Evolutionary conservation across 1,140 invertebrate genomes (phyloP), one percentile per base, ranked within the genome.

Genomic region (Conopomorpha cramerella): DNA sequence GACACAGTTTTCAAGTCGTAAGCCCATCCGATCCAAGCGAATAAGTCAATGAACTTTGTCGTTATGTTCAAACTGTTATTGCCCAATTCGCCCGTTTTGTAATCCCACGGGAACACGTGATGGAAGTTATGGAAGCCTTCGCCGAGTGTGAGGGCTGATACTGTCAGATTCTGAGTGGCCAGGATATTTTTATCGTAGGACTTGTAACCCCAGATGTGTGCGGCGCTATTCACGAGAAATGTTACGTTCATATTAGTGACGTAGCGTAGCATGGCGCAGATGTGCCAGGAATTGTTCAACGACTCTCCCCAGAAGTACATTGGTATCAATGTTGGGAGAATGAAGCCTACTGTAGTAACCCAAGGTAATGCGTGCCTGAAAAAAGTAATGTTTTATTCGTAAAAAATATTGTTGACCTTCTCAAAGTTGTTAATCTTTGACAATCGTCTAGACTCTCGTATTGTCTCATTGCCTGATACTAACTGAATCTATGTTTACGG

Each of bases 51-150:
- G 38, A 89, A 86, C 0, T 45, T 78, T 0, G 86, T 88, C 0
- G 85, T 87, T 0, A 84, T 45, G 48, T 90, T 89, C 26, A 82
- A 78, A 7, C 10, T 29, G n/a, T 38, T 41, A 30, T 81, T 70
- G 0, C 86, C 87, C 2, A 89, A 62, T 50, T 95, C 93, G 1
- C 86, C 84, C 0, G 90, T 87, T 47, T 86, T 86, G 58, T 93
- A 93, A 56, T 96, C 93, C 80, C 85, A 89, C 0, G 92, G 92
- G 52, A 88, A 88, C 0, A 90, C 89, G 52, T 96, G 93, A 58
- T 96, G 93, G 68, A 91, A 96, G 61, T 95, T 96, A 60, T 96
- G 93, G 84, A 90, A 94, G 13, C 91, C 92, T 72, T 55, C 51
- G 3, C 51, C 51, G n/a, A 46, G 31, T 0, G 40, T 38, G 7